phyloP scores from a whole-genome alignment of 2,113 vertebrate species.

The Meleagris gallopavo region DNA sequence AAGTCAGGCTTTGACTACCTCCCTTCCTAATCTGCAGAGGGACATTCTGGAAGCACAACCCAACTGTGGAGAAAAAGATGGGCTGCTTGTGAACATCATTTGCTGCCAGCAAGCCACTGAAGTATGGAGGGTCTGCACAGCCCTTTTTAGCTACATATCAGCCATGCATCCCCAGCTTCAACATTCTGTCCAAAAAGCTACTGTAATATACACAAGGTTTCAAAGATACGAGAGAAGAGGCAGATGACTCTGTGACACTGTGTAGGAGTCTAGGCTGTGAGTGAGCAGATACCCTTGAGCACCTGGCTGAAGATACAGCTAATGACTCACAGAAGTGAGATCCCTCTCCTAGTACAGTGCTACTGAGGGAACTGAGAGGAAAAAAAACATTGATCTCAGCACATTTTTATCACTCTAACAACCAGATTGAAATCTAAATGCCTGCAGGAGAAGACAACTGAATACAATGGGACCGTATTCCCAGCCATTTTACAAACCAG shows the following conservation, averaged over 20 bases:
- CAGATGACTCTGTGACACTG: neutral
- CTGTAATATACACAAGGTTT: accelerated
- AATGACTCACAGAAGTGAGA: neutral
- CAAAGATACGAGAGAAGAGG: neutral
- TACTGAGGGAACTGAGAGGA: neutral
- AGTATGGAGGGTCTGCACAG: neutral
- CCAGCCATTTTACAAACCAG: neutral
- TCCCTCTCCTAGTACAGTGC: neutral
- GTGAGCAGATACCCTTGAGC: neutral
- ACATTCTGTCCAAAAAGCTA: neutral
- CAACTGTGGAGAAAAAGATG: neutral
- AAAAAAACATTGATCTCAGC: neutral
- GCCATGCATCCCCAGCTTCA: neutral
- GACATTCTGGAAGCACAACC: neutral
- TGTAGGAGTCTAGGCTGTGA: neutral
- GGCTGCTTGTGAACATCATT: neutral
- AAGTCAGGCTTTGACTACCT: neutral
- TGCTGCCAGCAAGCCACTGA: neutral
- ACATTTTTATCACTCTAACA: neutral
- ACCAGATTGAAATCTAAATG: neutral
- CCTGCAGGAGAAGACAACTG: neutral
- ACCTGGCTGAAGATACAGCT: neutral
- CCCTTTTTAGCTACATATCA: neutral
- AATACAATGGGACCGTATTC: neutral
- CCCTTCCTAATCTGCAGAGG: too few species aligned